A percentile compares a stretch with the other conserved stretches of the same genome.
phyloP scores from a whole-genome alignment of 1,140 invertebrate genomes.

The Pogonomyrmex barbatus region DNA sequence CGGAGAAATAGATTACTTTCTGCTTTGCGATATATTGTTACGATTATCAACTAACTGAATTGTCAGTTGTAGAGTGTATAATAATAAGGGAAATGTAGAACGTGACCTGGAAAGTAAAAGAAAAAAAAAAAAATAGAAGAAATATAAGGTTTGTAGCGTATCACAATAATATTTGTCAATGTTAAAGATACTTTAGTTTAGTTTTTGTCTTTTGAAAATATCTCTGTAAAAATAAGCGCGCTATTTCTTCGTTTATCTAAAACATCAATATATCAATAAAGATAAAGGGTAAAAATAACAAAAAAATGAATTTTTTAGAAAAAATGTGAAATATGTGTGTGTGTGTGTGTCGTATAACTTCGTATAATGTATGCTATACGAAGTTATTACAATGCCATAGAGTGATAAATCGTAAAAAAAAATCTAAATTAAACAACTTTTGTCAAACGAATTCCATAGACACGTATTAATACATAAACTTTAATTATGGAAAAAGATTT shows the following conservation, averaged over 20 bases:
- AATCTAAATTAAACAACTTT: too few relatives aligned
- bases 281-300: constrained; percentile 8
- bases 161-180: background rate
- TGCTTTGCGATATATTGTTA: background rate
- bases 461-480: too few relatives aligned
- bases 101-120: background rate
- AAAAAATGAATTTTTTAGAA: constrained; percentile 19
- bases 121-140: background rate
- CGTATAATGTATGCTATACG: too few relatives aligned
- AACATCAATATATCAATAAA: constrained; percentile 18
- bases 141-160: background rate
- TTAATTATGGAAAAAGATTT: too few relatives aligned
- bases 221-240: constrained; percentile 7
- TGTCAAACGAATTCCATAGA: too few relatives aligned
- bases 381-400: too few relatives aligned
- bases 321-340: background rate
- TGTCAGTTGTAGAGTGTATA: too few relatives aligned
- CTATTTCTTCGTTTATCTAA: constrained; percentile 8
- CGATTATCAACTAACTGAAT: constrained; percentile 9
- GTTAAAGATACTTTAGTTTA: background rate
- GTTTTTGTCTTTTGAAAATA: background rate
- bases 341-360: too few relatives aligned
- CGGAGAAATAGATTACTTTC: background rate
- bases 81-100: background rate
- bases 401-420: too few relatives aligned